Conservation (phyloP, 2,113 vertebrate genomes). For the Tetrao urogallus region DNA sequence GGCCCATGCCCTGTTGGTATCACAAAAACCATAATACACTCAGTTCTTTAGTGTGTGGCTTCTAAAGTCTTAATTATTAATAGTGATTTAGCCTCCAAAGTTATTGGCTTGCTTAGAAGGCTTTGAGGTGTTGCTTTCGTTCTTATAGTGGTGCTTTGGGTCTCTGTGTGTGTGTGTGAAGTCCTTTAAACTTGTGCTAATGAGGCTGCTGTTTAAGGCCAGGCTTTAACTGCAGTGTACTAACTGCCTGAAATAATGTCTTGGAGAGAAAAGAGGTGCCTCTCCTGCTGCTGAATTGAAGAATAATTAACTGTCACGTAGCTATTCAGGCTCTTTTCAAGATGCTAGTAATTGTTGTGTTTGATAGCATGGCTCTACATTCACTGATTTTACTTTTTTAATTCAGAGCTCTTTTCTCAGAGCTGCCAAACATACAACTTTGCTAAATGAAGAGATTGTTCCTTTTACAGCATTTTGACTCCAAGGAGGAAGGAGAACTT, state of each 20-base stretch:
- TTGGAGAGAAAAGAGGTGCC: conserved; percentile 17
- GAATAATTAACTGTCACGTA: background rate
- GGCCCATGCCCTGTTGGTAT: background rate
- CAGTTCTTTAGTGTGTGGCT: background rate
- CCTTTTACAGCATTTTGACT: background rate
- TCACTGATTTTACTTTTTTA: background rate
- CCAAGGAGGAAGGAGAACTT: background rate
- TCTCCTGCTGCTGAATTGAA: background rate
- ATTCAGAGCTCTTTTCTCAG: background rate
- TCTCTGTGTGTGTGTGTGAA: background rate
- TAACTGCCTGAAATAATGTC: background rate
- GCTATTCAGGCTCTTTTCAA: background rate
- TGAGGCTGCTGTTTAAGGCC: background rate
- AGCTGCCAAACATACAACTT: background rate
- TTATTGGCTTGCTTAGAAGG: background rate
- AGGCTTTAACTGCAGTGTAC: conserved; percentile 1
- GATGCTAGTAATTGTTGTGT: background rate
- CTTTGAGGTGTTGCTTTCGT: too few relatives aligned
- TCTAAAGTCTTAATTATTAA: background rate
- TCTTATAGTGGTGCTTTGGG: background rate
- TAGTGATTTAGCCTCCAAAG: background rate
- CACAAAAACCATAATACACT: background rate
- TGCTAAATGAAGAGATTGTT: background rate
- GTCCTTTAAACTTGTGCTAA: background rate
- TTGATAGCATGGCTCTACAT: background rate